Conservation (phyloP, 1,140 invertebrate genomes). For the Plodia interpunctella region DNA sequence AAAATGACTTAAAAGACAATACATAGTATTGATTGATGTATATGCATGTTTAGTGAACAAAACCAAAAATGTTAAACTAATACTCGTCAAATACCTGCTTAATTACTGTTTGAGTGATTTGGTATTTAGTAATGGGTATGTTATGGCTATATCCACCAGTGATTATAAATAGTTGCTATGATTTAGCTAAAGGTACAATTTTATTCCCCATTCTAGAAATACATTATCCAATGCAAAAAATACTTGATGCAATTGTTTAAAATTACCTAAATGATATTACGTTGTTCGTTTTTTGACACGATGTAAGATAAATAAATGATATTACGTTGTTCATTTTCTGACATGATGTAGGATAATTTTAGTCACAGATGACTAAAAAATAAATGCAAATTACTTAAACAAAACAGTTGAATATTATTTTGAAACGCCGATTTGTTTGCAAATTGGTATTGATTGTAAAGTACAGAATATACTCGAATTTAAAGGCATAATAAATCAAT, state of each 20-base stretch:
- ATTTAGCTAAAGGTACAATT: background rate
- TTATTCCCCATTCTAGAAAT: too few species aligned
- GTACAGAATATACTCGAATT: constrained; percentile 2
- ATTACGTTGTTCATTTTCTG: too few species aligned
- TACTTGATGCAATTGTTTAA: background rate
- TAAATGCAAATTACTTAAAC: too few species aligned
- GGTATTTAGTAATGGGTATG: too few species aligned
- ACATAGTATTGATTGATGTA: constrained; percentile 18
- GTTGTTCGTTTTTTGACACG: background rate
- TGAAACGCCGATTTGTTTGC: too few species aligned
- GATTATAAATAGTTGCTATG: background rate
- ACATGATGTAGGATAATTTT: too few species aligned
- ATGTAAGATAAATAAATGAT: background rate
- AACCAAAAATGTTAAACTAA: constrained; percentile 15
- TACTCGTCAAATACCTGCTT: constrained; percentile 9
- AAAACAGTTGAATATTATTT: too few species aligned
- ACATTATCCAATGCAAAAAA: too few species aligned
- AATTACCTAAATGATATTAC: constrained; percentile 1
- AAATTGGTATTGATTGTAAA: background rate
- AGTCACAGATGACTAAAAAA: too few species aligned
- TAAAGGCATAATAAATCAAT: background rate
- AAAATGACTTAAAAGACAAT: constrained; percentile 20
- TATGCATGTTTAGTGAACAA: constrained; percentile 12
- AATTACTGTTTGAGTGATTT: background rate
- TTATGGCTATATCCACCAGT: too few species aligned